These are phyloP conservation scores for Decapterus maruadsi DNA, from an alignment of 2,797 vertebrate species.

Conservation along the genomic window DNA sequence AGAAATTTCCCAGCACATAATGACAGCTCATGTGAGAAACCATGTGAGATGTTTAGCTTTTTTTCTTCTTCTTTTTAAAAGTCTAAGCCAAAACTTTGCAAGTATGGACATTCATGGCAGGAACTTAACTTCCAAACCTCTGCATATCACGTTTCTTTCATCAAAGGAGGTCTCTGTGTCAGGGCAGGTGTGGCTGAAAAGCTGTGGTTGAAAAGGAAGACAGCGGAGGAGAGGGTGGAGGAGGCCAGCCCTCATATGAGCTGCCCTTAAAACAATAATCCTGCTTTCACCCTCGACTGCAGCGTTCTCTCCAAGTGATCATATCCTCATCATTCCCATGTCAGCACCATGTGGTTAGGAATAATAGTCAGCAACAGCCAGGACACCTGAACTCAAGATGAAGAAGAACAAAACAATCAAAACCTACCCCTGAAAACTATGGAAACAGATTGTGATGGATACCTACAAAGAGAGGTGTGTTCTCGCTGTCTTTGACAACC, in stretches of 20 bases:
- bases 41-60: conserved; percentile 21
- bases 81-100: conserved; percentile 33
- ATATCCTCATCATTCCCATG: conserved; percentile 63
- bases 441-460: conserved; percentile 35
- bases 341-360: conserved; percentile 68
- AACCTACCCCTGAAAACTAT: conserved; percentile 24
- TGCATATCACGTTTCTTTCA: conserved; percentile 71
- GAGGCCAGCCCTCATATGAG: conserved; percentile 48
- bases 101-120: conserved; percentile 31
- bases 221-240: conserved; percentile 29
- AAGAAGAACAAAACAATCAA: conserved; percentile 52
- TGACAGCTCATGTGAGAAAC: conserved; percentile 24
- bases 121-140: conserved; percentile 45
- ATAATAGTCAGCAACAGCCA: conserved; percentile 39
- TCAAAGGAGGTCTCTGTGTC: conserved; percentile 73
- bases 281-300: conserved; percentile 35
- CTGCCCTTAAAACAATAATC: conserved; percentile 73
- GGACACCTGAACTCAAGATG: conserved; percentile 49
- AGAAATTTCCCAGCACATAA: conserved; percentile 11
- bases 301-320: conserved; percentile 66
- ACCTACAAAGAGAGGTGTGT: conserved; percentile 42
- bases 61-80: conserved; percentile 6
- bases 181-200: conserved; percentile 76
- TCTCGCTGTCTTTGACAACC: conserved; percentile 40
- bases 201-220: conserved; percentile 65